Base-by-base conservation (phyloP, 2,888 invertebrate genomes). In the Hypomecis atomaria region DNA sequence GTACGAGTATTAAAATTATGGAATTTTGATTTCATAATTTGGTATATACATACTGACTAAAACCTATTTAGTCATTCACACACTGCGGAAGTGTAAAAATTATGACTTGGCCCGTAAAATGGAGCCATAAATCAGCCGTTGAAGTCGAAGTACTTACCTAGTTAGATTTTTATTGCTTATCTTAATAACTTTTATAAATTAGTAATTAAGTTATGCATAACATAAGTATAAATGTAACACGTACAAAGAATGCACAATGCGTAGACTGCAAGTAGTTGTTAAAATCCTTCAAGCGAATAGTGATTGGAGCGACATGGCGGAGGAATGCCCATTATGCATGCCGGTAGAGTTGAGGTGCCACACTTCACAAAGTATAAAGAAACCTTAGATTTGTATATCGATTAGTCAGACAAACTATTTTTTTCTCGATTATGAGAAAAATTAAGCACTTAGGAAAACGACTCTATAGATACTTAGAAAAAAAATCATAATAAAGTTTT, bases 211-310 rank as follows among this genome's bases (percentile, higher is more conserved):
- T 43, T 43, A 55, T 55, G 48, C 55, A 54, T 49, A 50, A 62
- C 60, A 11, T 36, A 52, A 53, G 8, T 63, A 53, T 50, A 55
- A 55, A 54, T 10, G 55, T 50, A 50, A 59, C 48, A 56, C 50
- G 38, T 3, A 38, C 59, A 59, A 58, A 59, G 69, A 61, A 67
- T 73, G 67, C 52, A 62, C 55, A 65, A 59, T 72, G 71, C 73
- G 66, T 69, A 72, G 66, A 71, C 70, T 76, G 77, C 72, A 76
- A 70, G 74, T 71, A 60, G 76, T 73, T 75, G 76, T 84, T 81
- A 86, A 86, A 83, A 66, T 76, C 75, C 69, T 69, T 74, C 73
- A 81, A 81, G 80, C 86, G 85, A 79, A 78, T 81, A 86, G 79
- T 78, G 73, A 75, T 79, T 78, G 81, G 72, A 78, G 73, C 78